Percentiles rank a stretch among this genome's conserved stretches.
These are phyloP conservation scores for Phalacrocorax pelagicus DNA, from an alignment of 2,113 vertebrate genomes.

Conservation along the genomic window DNA sequence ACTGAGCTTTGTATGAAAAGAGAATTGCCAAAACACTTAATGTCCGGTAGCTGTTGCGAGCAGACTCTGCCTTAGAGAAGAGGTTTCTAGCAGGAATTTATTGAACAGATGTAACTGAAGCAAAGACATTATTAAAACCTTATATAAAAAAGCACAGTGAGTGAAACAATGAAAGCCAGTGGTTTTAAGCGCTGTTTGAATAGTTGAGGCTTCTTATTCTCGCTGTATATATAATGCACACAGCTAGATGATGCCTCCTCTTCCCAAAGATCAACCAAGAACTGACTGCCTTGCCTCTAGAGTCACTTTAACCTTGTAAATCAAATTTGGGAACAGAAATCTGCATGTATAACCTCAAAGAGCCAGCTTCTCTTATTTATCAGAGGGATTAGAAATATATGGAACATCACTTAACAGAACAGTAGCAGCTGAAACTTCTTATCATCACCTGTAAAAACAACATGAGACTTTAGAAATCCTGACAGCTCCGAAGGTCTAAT, in stretches of 20 bases:
- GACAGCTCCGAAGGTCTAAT: neutral
- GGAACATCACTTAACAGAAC: neutral
- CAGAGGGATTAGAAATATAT: neutral
- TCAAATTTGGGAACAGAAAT: neutral
- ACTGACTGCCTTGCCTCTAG: neutral
- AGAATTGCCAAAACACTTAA: neutral
- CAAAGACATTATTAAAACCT: neutral
- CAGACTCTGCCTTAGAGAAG: slow-evolving; percentile 24
- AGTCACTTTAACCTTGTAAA: neutral
- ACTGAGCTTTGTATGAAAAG: neutral
- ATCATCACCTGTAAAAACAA: neutral
- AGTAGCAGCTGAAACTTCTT: neutral
- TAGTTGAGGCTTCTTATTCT: neutral
- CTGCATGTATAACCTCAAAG: neutral
- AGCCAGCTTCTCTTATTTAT: neutral
- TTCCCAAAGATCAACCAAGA: neutral
- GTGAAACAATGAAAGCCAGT: neutral
- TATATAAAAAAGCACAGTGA: neutral
- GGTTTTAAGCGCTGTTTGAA: neutral
- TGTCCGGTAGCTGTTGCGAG: neutral
- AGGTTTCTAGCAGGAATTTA: slow-evolving; percentile 50
- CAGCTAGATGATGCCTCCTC: neutral
- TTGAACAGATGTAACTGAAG: slow-evolving; percentile 27
- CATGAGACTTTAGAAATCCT: neutral
- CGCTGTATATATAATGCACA: neutral